phyloP scores from a whole-genome alignment of 2,888 invertebrate genomes.

The Rhingia campestris region DNA sequence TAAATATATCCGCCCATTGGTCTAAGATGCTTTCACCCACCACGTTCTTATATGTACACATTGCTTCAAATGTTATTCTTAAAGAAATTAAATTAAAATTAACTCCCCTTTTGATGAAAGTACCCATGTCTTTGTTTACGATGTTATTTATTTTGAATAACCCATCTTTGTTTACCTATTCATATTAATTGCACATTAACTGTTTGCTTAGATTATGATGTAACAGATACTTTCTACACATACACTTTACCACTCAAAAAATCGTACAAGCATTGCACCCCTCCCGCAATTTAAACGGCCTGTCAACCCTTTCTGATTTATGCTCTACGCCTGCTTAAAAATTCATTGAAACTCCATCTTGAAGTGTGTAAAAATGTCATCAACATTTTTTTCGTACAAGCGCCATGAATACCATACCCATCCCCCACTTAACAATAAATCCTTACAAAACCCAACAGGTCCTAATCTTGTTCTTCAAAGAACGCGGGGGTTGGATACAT shows the following conservation, averaged over 20 bases:
- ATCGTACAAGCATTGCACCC: neutral
- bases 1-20: no score
- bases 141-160: no score
- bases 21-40: no score
- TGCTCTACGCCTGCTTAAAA: slow-evolving; percentile 66
- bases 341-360: slow-evolving; percentile 69
- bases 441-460: slow-evolving; percentile 69
- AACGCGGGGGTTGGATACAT: neutral
- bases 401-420: slow-evolving; percentile 39
- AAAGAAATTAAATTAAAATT: no score
- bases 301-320: slow-evolving; percentile 72
- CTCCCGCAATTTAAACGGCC: slow-evolving; percentile 18
- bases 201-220: slow-evolving; percentile 20
- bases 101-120: no score
- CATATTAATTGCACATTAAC: neutral
- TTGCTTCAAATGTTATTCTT: no score
- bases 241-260: neutral
- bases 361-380: slow-evolving; percentile 72
- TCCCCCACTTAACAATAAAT: slow-evolving; percentile 58
- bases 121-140: no score
- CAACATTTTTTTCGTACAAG: slow-evolving; percentile 65
- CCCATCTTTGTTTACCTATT: no score
- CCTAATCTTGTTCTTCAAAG: slow-evolving; percentile 61
- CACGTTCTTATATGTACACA: no score
- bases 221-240: neutral